These are phyloP conservation scores for Eupithecia abbreviata DNA, from an alignment of 2,888 invertebrate species.

Conservation along the genomic window DNA sequence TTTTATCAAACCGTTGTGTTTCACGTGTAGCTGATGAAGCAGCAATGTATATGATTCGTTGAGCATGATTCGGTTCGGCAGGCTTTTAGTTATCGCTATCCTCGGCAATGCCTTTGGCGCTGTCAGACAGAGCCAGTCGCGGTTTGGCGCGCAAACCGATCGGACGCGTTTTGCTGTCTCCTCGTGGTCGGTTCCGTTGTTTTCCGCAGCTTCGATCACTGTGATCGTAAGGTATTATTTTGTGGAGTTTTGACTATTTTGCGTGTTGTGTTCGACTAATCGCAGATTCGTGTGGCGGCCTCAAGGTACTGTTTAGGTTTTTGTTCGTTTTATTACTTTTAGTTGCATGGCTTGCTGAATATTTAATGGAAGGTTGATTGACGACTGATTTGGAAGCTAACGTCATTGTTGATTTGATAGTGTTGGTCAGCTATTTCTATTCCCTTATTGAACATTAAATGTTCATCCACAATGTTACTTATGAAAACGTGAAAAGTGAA, in stretches of 20 bases:
- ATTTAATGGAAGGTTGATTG: slow-evolving; percentile 32
- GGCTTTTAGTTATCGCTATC: slow-evolving; percentile 10
- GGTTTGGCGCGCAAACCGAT: slow-evolving; percentile 65
- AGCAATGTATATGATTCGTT: slow-evolving; percentile 33
- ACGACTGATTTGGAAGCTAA: slow-evolving; percentile 15
- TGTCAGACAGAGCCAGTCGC: slow-evolving; percentile 56
- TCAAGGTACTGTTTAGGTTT: slow-evolving; percentile 52
- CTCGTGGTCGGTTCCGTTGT: slow-evolving; percentile 19
- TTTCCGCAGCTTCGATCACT: slow-evolving; percentile 48
- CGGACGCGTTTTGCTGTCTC: slow-evolving; percentile 48
- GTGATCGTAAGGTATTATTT: slow-evolving; percentile 53
- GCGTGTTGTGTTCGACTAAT: slow-evolving; percentile 52
- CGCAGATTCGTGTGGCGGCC: slow-evolving; percentile 50
- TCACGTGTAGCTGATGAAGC: slow-evolving; percentile 20
- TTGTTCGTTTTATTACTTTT: slow-evolving; percentile 35
- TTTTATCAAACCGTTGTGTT: slow-evolving; percentile 5
- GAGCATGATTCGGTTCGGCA: slow-evolving; percentile 28
- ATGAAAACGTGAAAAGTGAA: background rate
- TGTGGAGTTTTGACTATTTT: slow-evolving; percentile 54
- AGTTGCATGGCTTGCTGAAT: slow-evolving; percentile 32
- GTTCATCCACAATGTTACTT: background rate
- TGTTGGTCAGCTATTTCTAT: background rate
- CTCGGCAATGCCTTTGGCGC: slow-evolving; percentile 39
- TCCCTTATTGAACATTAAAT: background rate
- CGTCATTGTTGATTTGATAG: background rate